These are phyloP conservation scores for Eumaeus atala DNA, from an alignment of 1,140 invertebrate genomes.

Conservation along the genomic window DNA sequence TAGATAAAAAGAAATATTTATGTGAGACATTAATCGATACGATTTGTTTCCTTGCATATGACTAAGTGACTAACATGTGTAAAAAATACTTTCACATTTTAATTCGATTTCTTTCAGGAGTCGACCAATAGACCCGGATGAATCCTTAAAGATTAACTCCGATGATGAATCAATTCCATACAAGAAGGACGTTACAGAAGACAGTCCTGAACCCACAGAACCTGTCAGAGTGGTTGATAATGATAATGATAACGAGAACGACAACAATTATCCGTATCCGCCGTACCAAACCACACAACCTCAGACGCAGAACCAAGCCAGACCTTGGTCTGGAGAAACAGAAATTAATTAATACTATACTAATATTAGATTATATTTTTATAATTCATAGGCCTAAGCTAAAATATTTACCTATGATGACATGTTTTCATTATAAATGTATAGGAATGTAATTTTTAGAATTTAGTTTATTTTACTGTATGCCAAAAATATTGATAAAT, in stretches of 20 bases:
- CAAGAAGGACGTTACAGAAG: slow-evolving; percentile 57
- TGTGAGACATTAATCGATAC: too few relatives aligned
- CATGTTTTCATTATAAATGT: too few relatives aligned
- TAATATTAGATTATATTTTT: slow-evolving; percentile 1
- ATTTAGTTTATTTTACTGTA: too few relatives aligned
- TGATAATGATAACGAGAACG: slow-evolving; percentile 20
- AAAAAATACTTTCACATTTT: neutral
- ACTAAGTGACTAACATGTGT: neutral
- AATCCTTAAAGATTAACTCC: slow-evolving; percentile 56
- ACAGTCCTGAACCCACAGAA: slow-evolving; percentile 53
- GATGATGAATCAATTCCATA: slow-evolving; percentile 65
- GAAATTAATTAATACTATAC: slow-evolving; percentile 60
- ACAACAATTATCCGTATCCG: slow-evolving; percentile 27
- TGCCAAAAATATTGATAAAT: too few relatives aligned
- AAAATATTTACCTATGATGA: neutral
- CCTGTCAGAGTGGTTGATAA: slow-evolving; percentile 37
- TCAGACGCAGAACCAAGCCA: slow-evolving; percentile 12
- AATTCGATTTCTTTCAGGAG: slow-evolving; percentile 33
- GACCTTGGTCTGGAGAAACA: slow-evolving; percentile 54
- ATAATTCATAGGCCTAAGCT: neutral
- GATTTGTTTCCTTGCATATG: too few relatives aligned
- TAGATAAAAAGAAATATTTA: too few relatives aligned
- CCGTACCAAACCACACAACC: slow-evolving; percentile 19
- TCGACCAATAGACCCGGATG: slow-evolving; percentile 53
- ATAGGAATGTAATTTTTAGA: too few relatives aligned